Conservation (phyloP, 64 coral and sea anemone species). For the Cladopsammia gracilis region DNA sequence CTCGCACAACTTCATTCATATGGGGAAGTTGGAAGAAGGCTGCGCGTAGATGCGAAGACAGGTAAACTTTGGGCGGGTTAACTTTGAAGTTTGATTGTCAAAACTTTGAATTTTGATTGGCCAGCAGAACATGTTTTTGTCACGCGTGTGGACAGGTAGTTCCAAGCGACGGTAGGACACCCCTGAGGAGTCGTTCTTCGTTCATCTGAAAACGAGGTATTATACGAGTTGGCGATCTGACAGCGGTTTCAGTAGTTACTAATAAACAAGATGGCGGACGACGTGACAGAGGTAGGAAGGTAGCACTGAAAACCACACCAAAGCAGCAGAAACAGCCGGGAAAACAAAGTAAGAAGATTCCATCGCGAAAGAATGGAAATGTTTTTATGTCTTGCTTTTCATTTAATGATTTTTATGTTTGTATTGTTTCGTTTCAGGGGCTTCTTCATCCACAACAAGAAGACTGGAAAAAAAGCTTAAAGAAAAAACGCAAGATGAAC, state of each 20-base stretch:
- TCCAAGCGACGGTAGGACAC: no score
- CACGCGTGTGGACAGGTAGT: no score
- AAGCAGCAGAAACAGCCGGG: neutral
- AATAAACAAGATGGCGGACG: slow-evolving; percentile 24
- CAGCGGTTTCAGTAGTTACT: slow-evolving; percentile 12
- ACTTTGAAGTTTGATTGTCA: no score
- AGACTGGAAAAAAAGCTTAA: neutral
- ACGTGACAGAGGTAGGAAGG: neutral
- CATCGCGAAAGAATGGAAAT: no score
- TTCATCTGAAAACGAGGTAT: neutral
- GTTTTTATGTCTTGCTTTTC: no score
- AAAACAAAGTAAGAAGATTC: neutral
- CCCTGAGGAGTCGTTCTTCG: no score
- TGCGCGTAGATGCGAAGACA: no score
- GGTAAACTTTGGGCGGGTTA: no score
- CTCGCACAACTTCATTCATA: no score
- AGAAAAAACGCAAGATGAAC: neutral
- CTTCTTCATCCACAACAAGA: neutral
- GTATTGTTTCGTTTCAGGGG: neutral
- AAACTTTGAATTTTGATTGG: no score
- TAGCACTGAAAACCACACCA: neutral
- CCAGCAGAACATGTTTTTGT: no score
- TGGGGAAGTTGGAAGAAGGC: no score
- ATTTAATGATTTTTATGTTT: neutral
- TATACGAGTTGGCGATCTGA: neutral